phyloP scores from a whole-genome alignment of 1,140 invertebrate genomes.

The Zaprionus africanus region DNA sequence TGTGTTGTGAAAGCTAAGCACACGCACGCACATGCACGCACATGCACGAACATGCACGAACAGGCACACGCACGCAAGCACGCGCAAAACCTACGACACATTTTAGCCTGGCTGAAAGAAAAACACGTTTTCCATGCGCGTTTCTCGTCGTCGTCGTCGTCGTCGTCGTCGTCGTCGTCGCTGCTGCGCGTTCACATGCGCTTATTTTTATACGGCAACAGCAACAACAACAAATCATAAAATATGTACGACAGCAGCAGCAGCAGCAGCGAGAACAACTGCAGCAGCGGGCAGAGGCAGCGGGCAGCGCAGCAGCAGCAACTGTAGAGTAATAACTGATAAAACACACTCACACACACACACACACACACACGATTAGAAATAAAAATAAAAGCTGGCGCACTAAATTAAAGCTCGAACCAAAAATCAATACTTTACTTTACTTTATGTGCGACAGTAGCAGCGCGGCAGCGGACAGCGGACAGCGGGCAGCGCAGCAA shows the following conservation, averaged over 20 bases:
- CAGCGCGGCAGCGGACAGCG: conserved; percentile 20
- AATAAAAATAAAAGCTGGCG: conserved; percentile 45
- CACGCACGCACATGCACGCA: conserved; percentile 6
- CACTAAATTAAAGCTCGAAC: conserved; percentile 78
- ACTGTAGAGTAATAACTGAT: conserved; percentile 63
- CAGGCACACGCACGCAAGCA: conserved; percentile 2
- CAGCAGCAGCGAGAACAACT: conserved; percentile 19
- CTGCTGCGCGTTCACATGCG: conserved; percentile 42
- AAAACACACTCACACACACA: no score
- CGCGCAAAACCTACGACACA: conserved; percentile 61
- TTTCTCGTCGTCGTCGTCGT: not conserved
- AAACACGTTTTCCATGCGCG: conserved; percentile 68
- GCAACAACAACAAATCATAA: conserved; percentile 49
- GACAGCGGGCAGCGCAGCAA: not conserved
- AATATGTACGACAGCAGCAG: conserved; percentile 22
- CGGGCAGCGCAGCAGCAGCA: conserved; percentile 20
- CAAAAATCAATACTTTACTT: conserved; percentile 80
- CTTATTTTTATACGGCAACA: conserved; percentile 44
- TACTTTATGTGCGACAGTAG: conserved; percentile 33
- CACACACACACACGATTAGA: conserved; percentile 24
- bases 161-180: not conserved
- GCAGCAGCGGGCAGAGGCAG: not conserved
- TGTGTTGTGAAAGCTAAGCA: conserved; percentile 47
- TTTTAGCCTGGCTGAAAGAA: conserved; percentile 44
- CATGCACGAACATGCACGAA: not conserved